A percentile compares a stretch with the other conserved stretches of the same genome.
Evolutionary conservation across 2,797 vertebrate species (phyloP).

Genomic region (Brachyrhaphis roseni): DNA sequence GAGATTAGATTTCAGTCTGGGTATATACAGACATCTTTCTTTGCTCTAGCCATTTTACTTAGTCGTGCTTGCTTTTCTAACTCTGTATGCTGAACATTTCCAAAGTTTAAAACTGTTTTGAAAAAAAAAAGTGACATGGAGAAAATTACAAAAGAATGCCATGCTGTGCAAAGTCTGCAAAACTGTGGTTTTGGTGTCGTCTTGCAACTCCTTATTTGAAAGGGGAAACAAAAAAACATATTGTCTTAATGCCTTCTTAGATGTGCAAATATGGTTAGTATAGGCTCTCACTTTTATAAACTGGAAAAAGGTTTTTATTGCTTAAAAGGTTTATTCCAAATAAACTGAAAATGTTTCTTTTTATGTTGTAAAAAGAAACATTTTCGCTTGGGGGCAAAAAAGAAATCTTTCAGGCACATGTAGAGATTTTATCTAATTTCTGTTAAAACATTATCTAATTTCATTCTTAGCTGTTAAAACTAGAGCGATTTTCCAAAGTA

Average conservation of each 20-base stretch:
- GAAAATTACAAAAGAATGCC: background rate
- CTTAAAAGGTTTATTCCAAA: background rate
- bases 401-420: background rate
- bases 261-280: background rate
- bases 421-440: background rate
- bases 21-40: constrained; percentile 19
- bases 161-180: background rate
- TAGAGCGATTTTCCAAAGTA: background rate
- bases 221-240: background rate
- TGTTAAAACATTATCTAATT: background rate
- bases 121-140: background rate
- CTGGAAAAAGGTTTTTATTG: background rate
- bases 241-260: background rate
- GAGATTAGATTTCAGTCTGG: constrained; percentile 40
- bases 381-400: background rate
- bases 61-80: background rate
- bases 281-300: background rate
- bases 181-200: background rate
- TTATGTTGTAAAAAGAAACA: no score
- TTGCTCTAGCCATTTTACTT: constrained; percentile 12
- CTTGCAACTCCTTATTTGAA: background rate
- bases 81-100: background rate
- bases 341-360: background rate
- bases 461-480: background rate
- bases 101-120: background rate